These are phyloP conservation scores for Mustelus asterias DNA, from an alignment of 2,113 vertebrate species.

Conservation along the genomic window DNA sequence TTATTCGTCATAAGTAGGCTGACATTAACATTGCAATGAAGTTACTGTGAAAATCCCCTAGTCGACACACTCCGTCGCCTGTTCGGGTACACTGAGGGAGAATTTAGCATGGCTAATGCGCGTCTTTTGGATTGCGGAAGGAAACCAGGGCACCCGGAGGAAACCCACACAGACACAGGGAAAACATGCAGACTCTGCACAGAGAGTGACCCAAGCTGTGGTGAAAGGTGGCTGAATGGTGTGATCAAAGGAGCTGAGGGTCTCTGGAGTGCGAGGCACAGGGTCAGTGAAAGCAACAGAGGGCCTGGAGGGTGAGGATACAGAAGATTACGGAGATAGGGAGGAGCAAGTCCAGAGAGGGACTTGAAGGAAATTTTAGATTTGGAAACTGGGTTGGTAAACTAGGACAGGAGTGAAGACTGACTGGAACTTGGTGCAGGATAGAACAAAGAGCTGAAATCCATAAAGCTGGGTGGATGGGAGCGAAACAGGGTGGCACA, in stretches of 20 bases:
- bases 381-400: neutral
- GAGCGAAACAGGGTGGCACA: neutral
- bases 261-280: too few relatives aligned
- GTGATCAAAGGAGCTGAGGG: neutral
- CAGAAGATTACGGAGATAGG: neutral
- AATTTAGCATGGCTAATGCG: too few relatives aligned
- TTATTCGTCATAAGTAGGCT: too few relatives aligned
- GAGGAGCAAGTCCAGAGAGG: neutral
- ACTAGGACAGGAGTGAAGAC: neutral
- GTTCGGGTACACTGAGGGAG: too few relatives aligned
- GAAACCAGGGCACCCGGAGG: too few relatives aligned
- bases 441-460: neutral
- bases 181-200: too few relatives aligned
- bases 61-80: too few relatives aligned
- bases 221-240: neutral
- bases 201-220: too few relatives aligned
- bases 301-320: neutral
- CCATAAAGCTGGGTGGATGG: neutral
- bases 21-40: too few relatives aligned
- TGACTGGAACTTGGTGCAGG: neutral
- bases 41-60: too few relatives aligned
- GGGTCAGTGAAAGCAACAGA: neutral
- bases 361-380: neutral
- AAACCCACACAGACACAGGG: too few relatives aligned
- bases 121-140: too few relatives aligned